Evolutionary conservation across 1,140 invertebrate genomes (phyloP).

Genomic region (Drosophila azteca): DNA sequence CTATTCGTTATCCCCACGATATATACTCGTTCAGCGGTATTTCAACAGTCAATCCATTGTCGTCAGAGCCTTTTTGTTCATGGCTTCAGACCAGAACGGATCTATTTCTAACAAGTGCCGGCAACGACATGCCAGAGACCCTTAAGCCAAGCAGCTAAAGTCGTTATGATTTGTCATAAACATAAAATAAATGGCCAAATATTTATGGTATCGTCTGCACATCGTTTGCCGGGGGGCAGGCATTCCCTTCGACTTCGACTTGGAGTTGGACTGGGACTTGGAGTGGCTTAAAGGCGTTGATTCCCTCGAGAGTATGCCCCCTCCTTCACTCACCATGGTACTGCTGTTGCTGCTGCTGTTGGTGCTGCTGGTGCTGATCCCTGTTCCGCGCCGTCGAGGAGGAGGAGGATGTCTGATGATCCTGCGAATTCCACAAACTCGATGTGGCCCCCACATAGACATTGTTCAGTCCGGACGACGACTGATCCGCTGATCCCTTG

Average conservation of each 20-base stretch:
- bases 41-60: background rate
- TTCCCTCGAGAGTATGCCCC: conserved; percentile 9
- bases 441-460: conserved; percentile 75
- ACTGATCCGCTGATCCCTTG: conserved; percentile 55
- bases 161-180: conserved; percentile 83
- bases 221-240: conserved; percentile 40
- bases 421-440: conserved; percentile 78
- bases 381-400: conserved; percentile 31
- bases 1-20: background rate
- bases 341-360: conserved; percentile 44
- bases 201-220: conserved; percentile 68
- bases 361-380: conserved; percentile 69
- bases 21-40: conserved; percentile 14
- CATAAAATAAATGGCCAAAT: conserved; percentile 83
- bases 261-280: too few relatives aligned
- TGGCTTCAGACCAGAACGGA: conserved; percentile 58
- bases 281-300: conserved; percentile 24
- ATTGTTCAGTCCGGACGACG: conserved; percentile 64
- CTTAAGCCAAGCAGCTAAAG: conserved; percentile 75
- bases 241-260: conserved; percentile 12
- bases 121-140: conserved; percentile 69
- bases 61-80: conserved; percentile 2
- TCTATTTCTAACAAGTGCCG: conserved; percentile 78
- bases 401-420: conserved; percentile 55
- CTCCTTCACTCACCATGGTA: conserved; percentile 62